Evolutionary conservation across 1,140 invertebrate species (phyloP).

Genomic region (Drosophila lacteicornis): DNA sequence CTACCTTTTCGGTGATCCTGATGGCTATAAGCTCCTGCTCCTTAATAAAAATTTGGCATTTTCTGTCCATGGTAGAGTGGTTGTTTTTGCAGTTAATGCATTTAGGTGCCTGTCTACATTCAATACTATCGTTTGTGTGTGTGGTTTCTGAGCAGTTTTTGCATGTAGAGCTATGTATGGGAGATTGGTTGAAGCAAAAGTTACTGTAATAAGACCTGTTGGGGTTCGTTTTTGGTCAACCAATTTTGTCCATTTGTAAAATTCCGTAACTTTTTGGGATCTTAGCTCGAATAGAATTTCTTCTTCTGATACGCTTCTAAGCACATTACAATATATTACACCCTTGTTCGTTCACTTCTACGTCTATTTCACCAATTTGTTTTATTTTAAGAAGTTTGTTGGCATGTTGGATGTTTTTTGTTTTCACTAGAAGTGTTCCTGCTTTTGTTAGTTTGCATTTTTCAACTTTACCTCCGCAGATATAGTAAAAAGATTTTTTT

Average conservation of each 20-base stretch:
- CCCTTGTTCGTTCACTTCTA: neutral
- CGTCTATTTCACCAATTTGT: neutral
- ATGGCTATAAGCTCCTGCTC: constrained; percentile 1
- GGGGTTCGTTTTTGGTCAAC: neutral
- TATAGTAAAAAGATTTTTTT: neutral
- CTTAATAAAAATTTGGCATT: neutral
- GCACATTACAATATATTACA: neutral
- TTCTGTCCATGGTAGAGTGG: neutral
- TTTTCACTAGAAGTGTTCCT: neutral
- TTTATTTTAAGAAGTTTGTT: neutral
- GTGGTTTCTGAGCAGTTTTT: constrained; percentile 1
- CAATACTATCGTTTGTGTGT: neutral
- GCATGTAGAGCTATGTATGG: neutral
- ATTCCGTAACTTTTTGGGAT: neutral
- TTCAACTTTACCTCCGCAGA: neutral
- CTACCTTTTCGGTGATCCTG: neutral
- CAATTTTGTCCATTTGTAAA: neutral
- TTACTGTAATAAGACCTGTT: neutral
- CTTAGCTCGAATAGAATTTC: too few species aligned
- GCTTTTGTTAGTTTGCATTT: neutral
- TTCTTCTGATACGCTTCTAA: neutral
- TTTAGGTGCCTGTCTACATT: neutral
- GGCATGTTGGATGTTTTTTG: constrained; percentile 1
- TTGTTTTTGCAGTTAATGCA: neutral
- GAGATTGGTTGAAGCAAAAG: neutral